Conservation (phyloP, 2,888 invertebrate species). For the Toxonevra muliebris region DNA sequence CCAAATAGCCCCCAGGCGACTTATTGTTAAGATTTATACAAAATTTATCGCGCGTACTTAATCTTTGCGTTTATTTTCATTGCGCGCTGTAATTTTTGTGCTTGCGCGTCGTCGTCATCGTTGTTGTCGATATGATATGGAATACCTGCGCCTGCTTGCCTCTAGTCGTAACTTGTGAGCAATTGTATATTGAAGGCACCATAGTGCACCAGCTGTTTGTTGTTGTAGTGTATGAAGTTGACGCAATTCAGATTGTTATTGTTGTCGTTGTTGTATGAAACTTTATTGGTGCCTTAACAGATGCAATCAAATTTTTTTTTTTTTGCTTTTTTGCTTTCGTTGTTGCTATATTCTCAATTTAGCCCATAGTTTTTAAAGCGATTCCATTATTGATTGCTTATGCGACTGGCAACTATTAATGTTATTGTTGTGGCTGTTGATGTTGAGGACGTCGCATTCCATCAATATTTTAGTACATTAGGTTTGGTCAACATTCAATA, state of each 20-base stretch:
- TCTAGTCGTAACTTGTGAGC: conserved; percentile 6
- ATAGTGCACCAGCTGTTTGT: conserved; percentile 19
- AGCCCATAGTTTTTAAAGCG: background rate
- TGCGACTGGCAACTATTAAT: background rate
- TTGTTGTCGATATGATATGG: conserved; percentile 10
- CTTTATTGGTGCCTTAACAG: conserved; percentile 34
- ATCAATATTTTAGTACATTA: too few relatives aligned
- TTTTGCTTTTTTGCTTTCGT: conserved; percentile 27
- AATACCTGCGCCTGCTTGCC: conserved; percentile 16
- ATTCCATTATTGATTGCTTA: conserved; percentile 4
- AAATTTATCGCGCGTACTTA: conserved; percentile 58
- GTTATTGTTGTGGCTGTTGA: too few relatives aligned
- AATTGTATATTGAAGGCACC: conserved; percentile 8
- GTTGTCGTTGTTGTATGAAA: background rate
- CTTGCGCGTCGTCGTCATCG: conserved; percentile 21
- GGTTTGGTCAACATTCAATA: too few relatives aligned
- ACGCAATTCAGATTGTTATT: too few relatives aligned
- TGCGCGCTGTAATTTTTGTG: conserved; percentile 13
- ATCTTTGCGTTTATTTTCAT: conserved; percentile 43
- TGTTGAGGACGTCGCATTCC: too few relatives aligned
- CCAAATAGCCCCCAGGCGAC: conserved; percentile 55
- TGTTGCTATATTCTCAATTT: background rate
- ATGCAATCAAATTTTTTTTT: conserved; percentile 38
- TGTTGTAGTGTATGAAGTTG: background rate
- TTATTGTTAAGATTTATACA: conserved; percentile 58